Evolutionary conservation across 2,113 vertebrate genomes (phyloP).

Genomic region (Nannobrachium achirus): DNA sequence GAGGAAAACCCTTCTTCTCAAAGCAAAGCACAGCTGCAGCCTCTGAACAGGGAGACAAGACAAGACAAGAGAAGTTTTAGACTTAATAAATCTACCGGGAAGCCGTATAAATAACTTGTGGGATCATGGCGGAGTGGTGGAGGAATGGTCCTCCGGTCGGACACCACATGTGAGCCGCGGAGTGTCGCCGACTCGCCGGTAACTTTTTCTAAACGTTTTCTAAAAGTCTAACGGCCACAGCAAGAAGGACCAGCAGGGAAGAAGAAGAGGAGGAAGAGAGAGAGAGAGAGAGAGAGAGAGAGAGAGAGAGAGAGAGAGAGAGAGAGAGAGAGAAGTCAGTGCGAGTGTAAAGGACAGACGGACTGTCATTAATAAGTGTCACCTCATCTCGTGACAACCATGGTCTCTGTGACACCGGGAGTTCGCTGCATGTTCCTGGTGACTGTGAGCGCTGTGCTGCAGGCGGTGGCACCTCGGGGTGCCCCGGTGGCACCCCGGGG

Average conservation of each 20-base stretch:
- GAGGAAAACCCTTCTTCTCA: conserved; percentile 66
- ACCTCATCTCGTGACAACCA: conserved; percentile 63
- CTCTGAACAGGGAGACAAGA: conserved; percentile 14
- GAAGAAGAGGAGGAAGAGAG: conserved; percentile 12
- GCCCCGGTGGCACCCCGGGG: conserved; percentile 76
- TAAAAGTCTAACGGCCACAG: conserved; percentile 6
- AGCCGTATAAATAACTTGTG: conserved; percentile 35
- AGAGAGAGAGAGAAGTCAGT: not conserved
- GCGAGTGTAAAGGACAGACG: conserved; percentile 28
- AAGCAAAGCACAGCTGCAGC: conserved; percentile 36
- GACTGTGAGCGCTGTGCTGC: conserved; percentile 78
- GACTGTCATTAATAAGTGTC: conserved; percentile 40
- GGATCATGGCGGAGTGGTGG: conserved; percentile 66
- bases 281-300: conserved; percentile 15
- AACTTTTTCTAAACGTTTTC: conserved; percentile 10
- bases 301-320: conserved; percentile 4
- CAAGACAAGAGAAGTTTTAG: conserved; percentile 6
- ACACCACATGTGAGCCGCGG: conserved; percentile 69
- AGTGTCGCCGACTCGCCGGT: conserved; percentile 53
- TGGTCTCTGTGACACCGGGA: conserved; percentile 65
- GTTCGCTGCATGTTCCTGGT: conserved; percentile 78
- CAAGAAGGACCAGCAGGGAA: not conserved
- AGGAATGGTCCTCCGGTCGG: conserved; percentile 68
- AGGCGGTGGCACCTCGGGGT: conserved; percentile 75
- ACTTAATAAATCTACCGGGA: conserved; percentile 6